These are phyloP conservation scores for Athalia cordata DNA, from an alignment of 2,888 invertebrate genomes.

Conservation along the genomic window DNA sequence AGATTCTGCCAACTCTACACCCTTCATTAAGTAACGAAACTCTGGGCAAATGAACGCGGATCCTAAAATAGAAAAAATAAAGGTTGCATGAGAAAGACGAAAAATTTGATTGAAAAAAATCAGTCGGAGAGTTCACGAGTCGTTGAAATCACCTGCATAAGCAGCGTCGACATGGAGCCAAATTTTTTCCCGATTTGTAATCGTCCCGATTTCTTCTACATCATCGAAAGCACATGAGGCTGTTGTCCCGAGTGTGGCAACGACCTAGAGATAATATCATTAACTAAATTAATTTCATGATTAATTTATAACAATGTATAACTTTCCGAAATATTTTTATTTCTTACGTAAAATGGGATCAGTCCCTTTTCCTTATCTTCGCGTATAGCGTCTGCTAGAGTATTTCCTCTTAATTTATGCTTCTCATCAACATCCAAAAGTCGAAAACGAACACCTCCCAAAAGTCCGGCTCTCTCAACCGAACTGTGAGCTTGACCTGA, in stretches of 20 bases:
- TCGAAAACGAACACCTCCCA: conserved; percentile 90
- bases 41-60: conserved; percentile 98
- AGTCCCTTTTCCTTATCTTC: conserved; percentile 92
- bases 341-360: conserved; percentile 96
- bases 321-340: conserved; percentile 4
- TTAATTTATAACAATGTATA: not conserved
- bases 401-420: conserved; percentile 84
- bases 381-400: conserved; percentile 85
- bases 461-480: conserved; percentile 92
- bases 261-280: conserved; percentile 76
- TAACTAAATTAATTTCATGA: not conserved
- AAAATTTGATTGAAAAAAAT: not conserved
- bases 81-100: not conserved
- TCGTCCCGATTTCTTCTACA: conserved; percentile 91
- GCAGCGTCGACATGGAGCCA: conserved; percentile 99
- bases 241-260: conserved; percentile 95
- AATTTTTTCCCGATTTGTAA: conserved; percentile 84
- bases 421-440: conserved; percentile 83
- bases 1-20: conserved; percentile 92
- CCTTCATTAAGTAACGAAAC: conserved; percentile 92
- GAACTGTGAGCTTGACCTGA: conserved; percentile 92
- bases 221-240: conserved; percentile 96
- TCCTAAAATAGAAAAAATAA: conserved; percentile 65
- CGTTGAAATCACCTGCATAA: conserved; percentile 83
- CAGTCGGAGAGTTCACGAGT: not conserved